Conservation (phyloP, 2,888 invertebrate species). For the Anodontia alba region DNA sequence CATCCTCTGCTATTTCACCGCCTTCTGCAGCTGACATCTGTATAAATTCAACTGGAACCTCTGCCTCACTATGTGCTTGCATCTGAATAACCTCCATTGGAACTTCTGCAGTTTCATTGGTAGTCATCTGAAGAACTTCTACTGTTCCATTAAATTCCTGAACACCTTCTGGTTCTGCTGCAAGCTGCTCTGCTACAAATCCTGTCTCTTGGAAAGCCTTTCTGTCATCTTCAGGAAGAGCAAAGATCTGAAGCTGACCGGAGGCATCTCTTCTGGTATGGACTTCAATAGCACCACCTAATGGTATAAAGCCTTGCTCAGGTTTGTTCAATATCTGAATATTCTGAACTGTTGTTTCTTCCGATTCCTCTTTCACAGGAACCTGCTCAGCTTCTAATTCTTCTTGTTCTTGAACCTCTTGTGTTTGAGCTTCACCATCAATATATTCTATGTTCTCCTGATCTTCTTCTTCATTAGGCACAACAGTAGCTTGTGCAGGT, state of each 20-base stretch:
- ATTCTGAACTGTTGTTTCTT: background rate
- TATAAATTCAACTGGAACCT: background rate
- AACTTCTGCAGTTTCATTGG: background rate
- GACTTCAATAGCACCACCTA: constrained; percentile 33
- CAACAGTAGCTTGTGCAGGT: background rate
- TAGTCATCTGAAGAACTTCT: background rate
- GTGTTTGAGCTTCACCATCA: background rate
- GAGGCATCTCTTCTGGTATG: constrained; percentile 35
- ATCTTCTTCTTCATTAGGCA: background rate
- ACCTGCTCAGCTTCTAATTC: background rate
- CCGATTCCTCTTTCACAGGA: background rate
- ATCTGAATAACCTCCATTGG: background rate
- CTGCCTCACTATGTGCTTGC: background rate
- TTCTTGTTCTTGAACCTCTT: background rate
- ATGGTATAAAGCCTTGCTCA: background rate
- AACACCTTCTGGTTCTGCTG: background rate
- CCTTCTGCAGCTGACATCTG: background rate
- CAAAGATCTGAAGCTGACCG: constrained; percentile 39
- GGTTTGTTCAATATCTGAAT: background rate
- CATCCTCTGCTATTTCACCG: background rate
- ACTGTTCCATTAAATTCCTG: background rate
- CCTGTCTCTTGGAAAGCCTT: background rate
- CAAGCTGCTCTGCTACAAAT: background rate
- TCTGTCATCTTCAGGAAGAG: background rate
- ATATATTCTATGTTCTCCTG: background rate